These are phyloP conservation scores for Erpetoichthys calabaricus DNA, from an alignment of 2,797 vertebrate species.

Conservation along the genomic window DNA sequence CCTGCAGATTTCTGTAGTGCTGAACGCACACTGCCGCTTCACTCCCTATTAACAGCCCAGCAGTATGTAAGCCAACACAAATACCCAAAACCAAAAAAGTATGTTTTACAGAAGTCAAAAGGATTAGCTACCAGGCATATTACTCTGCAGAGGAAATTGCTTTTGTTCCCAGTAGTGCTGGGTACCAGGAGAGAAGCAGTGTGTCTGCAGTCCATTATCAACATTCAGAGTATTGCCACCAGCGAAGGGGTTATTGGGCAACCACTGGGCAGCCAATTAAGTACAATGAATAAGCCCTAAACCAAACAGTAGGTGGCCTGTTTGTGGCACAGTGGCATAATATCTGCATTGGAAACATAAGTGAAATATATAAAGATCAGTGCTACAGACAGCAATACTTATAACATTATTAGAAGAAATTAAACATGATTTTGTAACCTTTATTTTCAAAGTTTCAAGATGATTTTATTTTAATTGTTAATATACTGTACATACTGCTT, in stretches of 20 bases:
- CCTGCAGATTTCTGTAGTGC: constrained; percentile 64
- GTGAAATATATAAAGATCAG: constrained; percentile 48
- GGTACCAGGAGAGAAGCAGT: constrained; percentile 68
- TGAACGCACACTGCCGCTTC: constrained; percentile 69
- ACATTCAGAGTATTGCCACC: constrained; percentile 61
- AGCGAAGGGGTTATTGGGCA: constrained; percentile 74
- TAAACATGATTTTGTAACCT: not conserved
- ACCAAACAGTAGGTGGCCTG: constrained; percentile 68
- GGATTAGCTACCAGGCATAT: constrained; percentile 72
- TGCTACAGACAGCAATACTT: constrained; percentile 23
- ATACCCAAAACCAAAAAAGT: constrained; percentile 72
- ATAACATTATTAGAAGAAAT: not conserved
- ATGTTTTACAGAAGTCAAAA: constrained; percentile 65
- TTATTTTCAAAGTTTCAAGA: not conserved
- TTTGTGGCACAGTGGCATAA: constrained; percentile 71
- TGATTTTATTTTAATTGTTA: no score
- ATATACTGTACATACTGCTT: no score
- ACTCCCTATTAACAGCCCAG: constrained; percentile 70
- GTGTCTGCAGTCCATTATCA: constrained; percentile 67
- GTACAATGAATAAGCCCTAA: constrained; percentile 72
- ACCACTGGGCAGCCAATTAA: constrained; percentile 77
- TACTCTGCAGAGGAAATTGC: constrained; percentile 70
- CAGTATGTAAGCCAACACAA: constrained; percentile 66
- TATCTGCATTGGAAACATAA: constrained; percentile 72
- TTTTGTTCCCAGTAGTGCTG: constrained; percentile 70